Percentiles rank a stretch among this genome's conserved stretches.
phyloP scores from a whole-genome alignment of 2,888 invertebrate species.

The Erynnis tages region DNA sequence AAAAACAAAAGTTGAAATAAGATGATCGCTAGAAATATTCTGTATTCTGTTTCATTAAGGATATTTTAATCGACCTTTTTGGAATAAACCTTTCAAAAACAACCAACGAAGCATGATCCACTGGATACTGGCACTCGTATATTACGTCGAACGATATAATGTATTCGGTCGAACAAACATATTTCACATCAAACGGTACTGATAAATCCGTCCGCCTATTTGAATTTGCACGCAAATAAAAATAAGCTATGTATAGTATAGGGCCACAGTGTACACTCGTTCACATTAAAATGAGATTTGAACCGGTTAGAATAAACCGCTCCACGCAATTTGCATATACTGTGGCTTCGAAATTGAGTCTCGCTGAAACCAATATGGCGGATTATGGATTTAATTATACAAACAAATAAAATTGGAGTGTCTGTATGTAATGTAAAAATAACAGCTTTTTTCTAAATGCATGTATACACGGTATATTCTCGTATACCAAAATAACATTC shows the following conservation, averaged over 20 bases:
- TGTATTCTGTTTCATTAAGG: too few species aligned
- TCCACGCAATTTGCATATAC: slow-evolving; percentile 10
- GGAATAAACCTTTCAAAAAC: neutral
- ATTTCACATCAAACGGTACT: slow-evolving; percentile 19
- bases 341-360: slow-evolving; percentile 4
- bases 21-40: too few species aligned
- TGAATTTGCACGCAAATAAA: slow-evolving; percentile 15
- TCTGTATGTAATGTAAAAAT: too few species aligned
- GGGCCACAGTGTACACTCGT: slow-evolving; percentile 8
- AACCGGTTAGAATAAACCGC: slow-evolving; percentile 16
- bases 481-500: too few species aligned
- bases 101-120: neutral
- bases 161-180: slow-evolving; percentile 15
- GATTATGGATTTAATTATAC: too few species aligned
- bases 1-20: too few species aligned
- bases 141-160: neutral
- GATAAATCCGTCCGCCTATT: slow-evolving; percentile 11
- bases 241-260: neutral
- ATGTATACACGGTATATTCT: too few species aligned
- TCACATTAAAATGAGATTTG: slow-evolving; percentile 26
- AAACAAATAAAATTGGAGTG: too few species aligned
- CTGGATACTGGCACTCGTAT: neutral
- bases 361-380: slow-evolving; percentile 1
- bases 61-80: too few species aligned
- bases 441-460: too few species aligned